Base-by-base conservation (phyloP, 1,140 invertebrate genomes). In the Bombus haemorrhoidalis region DNA sequence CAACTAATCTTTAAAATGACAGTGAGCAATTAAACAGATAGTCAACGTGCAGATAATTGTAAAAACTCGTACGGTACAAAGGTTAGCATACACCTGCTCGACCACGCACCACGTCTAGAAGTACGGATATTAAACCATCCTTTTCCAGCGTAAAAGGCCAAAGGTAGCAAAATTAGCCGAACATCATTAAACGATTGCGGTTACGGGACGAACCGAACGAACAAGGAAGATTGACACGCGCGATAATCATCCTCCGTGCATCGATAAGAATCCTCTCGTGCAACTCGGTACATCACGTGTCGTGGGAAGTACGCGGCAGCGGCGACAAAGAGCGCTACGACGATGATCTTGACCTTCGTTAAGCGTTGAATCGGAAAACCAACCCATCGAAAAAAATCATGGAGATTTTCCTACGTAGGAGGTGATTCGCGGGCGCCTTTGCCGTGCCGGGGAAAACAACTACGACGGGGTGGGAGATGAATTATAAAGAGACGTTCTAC, bases 401-500 rank as follows among this genome's bases (percentile, higher is more conserved):
- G 22, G 3, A 43, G 41, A 74, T 81, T 68, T 53, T 53, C 41
- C 34, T 39, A 39, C 12, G 25, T 5, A 3, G 53, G n/a, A 18
- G 62, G 10, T 25, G n/a, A 69, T 4, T 22, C 39, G 28, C 59
- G 41, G 62, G 57, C 28, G 39, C 73, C 57, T 62, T n/a, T 13
- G 28, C 59, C 28, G 28, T 13, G 72, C 28, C 59, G 83, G 47
- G 80, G 89, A 86, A 88, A 62, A 86, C 41, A 39, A 77, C 71
- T 57, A 64, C 41, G 39, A 57, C 62, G 43, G 90, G 92, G 94
- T 94, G 94, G 94, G 94, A 93, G 93, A 91, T 90, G 92, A 94
- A 94, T 94, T 94, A 95, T 95, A 95, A 94, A 95, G 91, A 91
- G 89, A 89, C 86, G 89, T 87, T 83, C 85, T 86, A 86, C 87